Conservation (phyloP, 2,797 vertebrate species). For the Aldrovandia affinis region DNA sequence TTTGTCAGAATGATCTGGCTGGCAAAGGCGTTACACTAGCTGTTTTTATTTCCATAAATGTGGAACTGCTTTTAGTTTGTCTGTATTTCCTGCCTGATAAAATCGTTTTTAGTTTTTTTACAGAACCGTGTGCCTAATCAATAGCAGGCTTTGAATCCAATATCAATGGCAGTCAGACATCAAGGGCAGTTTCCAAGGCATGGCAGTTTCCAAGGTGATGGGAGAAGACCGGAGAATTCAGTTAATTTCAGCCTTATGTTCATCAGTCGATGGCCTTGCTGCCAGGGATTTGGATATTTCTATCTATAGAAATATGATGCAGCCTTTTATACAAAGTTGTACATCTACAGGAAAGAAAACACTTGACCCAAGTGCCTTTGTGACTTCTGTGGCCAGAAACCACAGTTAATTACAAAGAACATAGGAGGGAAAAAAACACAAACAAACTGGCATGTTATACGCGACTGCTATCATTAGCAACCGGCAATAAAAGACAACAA, state of each 20-base stretch:
- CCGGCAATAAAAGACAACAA: conserved; percentile 39
- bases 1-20: not conserved
- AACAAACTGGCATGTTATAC: conserved; percentile 59
- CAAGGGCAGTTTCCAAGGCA: not conserved
- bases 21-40: not conserved
- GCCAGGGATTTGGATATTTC: not conserved
- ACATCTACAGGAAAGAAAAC: not conserved
- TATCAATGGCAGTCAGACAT: not conserved
- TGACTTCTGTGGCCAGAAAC: not conserved
- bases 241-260: not conserved
- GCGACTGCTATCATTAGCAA: conserved; percentile 49
- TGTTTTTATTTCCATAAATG: conserved; percentile 3
- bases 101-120: not conserved
- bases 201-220: not conserved
- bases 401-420: conserved; percentile 31
- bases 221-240: not conserved
- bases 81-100: not conserved
- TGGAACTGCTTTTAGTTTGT: not conserved
- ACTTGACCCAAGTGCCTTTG: conserved; percentile 5
- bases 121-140: not conserved
- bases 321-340: not conserved
- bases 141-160: not conserved
- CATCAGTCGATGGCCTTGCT: not conserved
- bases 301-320: not conserved
- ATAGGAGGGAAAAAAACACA: conserved; percentile 43